Conservation (phyloP, 2,888 invertebrate genomes). For the Netelia inedita region DNA sequence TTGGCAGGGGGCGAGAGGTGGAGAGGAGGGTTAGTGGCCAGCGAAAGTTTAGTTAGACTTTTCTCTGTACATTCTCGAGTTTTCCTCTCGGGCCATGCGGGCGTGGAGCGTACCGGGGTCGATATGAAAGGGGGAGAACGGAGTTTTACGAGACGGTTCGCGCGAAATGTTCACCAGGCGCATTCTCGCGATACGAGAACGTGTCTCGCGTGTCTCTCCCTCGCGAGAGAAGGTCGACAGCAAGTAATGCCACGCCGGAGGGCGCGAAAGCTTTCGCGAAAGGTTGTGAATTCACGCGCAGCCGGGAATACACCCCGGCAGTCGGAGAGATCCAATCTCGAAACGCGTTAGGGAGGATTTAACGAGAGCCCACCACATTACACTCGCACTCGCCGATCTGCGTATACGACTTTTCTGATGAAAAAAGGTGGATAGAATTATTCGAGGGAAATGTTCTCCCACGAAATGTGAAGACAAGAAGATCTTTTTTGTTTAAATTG, state of each 20-base stretch:
- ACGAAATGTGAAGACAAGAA: neutral
- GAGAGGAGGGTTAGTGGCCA: slow-evolving; percentile 15
- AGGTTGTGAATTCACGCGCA: slow-evolving; percentile 29
- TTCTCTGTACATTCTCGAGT: slow-evolving; percentile 24
- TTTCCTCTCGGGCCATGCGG: slow-evolving; percentile 40
- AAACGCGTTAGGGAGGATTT: slow-evolving; percentile 43
- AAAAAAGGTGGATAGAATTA: neutral
- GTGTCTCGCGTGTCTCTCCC: slow-evolving; percentile 29
- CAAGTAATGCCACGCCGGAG: slow-evolving; percentile 1
- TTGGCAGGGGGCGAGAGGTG: neutral
- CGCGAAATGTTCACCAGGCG: slow-evolving; percentile 41
- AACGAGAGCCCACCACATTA: slow-evolving; percentile 37
- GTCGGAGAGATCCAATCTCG: slow-evolving; percentile 51
- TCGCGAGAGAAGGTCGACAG: slow-evolving; percentile 14
- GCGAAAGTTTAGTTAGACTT: slow-evolving; percentile 51
- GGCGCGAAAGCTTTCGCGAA: slow-evolving; percentile 21
- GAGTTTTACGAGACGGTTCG: slow-evolving; percentile 51
- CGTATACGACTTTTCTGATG: neutral
- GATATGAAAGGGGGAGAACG: slow-evolving; percentile 9
- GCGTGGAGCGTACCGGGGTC: neutral
- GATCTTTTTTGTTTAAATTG: neutral
- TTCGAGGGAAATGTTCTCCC: neutral
- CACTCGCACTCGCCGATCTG: neutral
- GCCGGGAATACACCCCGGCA: slow-evolving; percentile 16
- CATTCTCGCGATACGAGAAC: slow-evolving; percentile 30